Conservation (phyloP, 1,140 invertebrate genomes). For the Paraescarpia echinospica region DNA sequence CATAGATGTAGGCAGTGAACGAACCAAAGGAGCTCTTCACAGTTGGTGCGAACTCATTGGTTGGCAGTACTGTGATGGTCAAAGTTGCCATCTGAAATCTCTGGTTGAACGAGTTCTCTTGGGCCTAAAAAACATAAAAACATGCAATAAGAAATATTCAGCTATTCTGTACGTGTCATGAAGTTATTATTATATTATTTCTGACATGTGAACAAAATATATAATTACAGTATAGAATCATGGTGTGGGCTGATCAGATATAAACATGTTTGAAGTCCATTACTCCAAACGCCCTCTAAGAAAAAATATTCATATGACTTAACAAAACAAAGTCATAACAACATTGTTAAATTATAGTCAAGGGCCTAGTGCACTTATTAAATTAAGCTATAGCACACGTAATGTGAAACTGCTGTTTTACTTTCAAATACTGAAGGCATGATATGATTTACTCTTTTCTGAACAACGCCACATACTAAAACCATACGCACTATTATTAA, state of each 20-base stretch:
- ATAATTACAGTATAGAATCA: too few species aligned
- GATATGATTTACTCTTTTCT: background rate
- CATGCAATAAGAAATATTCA: too few species aligned
- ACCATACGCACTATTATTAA: background rate
- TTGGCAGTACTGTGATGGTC: constrained; percentile 9
- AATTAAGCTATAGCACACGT: background rate
- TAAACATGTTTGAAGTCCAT: too few species aligned
- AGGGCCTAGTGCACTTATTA: background rate
- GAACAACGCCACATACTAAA: background rate
- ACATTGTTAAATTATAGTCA: too few species aligned
- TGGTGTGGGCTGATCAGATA: too few species aligned
- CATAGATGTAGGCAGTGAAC: constrained; percentile 37
- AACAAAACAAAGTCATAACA: too few species aligned
- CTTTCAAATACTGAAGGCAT: background rate
- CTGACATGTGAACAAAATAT: too few species aligned
- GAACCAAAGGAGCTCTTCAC: constrained; percentile 19
- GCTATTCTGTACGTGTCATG: too few species aligned
- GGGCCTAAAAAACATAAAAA: background rate
- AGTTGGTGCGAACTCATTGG: constrained; percentile 14
- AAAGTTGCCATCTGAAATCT: constrained; percentile 27
- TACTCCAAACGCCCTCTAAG: too few species aligned
- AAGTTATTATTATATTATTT: too few species aligned
- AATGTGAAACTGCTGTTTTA: background rate
- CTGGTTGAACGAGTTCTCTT: constrained; percentile 8
- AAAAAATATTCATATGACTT: too few species aligned